Evolutionary conservation across 2,113 vertebrate genomes (phyloP), one percentile per base, ranked within the genome.

Genomic region (Oncorhynchus tshawytscha): DNA sequence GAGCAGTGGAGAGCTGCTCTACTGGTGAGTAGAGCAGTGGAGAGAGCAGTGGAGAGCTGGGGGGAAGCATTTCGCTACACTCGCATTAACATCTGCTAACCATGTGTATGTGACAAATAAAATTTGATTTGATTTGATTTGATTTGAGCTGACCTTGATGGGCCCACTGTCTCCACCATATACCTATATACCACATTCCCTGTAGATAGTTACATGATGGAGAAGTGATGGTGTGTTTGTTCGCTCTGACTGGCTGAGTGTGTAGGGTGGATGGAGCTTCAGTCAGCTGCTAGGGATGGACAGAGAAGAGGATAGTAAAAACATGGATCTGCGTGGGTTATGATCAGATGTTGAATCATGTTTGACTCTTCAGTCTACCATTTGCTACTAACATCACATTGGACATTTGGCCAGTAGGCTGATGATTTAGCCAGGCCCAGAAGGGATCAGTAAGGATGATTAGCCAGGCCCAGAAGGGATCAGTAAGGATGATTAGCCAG

Each of bases 161-260:
- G n/a, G n/a, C n/a, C n/a, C n/a, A n/a, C n/a, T n/a, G n/a, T n/a
- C n/a, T n/a, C n/a, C n/a, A n/a, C n/a, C n/a, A n/a, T n/a, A n/a
- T n/a, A n/a, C n/a, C n/a, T n/a, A n/a, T n/a, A n/a, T n/a, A n/a
- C n/a, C n/a, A n/a, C n/a, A n/a, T n/a, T n/a, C n/a, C n/a, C n/a
- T n/a, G n/a, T n/a, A n/a, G n/a, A n/a, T n/a, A n/a, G n/a, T n/a
- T n/a, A n/a, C n/a, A n/a, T n/a, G n/a, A n/a, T 27, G 13, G 22
- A 78, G 72, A 60, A 57, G 59, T 72, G 4, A 62, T 25, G 64
- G 70, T 72, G 68, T 11, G 72, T 84, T 79, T 79, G 65, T 78
- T 82, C 72, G 25, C 39, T 2, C 65, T 74, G 77, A 83, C 60
- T 74, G 74, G 73, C 78, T 45, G 9, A 72, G 39, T 48, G 34